phyloP scores from a whole-genome alignment of 2,888 invertebrate species.

The Cyclophora punctaria region DNA sequence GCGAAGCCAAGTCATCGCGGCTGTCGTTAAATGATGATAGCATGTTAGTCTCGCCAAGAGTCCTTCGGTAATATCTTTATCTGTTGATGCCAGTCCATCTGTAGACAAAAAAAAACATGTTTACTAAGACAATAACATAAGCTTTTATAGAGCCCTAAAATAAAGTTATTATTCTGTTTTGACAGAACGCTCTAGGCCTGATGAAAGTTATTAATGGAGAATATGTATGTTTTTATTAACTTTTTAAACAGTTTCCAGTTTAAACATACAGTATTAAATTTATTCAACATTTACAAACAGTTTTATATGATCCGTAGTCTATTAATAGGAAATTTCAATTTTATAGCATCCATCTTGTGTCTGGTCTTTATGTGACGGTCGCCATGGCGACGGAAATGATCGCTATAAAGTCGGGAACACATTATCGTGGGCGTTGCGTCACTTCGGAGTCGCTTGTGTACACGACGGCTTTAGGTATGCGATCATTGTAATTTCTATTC shows the following conservation, averaged over 20 bases:
- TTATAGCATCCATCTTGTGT: no score
- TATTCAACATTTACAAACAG: no score
- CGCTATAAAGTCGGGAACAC: conserved; percentile 40
- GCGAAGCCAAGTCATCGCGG: conserved; percentile 30
- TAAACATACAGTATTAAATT: no score
- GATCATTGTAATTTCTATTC: no score
- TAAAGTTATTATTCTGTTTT: no score
- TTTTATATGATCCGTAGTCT: no score
- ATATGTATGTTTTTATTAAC: no score
- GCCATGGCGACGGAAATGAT: conserved; percentile 39
- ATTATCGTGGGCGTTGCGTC: conserved; percentile 38
- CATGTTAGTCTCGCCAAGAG: conserved; percentile 32
- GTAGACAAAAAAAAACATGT: conserved; percentile 32
- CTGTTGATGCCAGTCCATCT: conserved; percentile 47
- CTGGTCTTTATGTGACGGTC: conserved; percentile 17
- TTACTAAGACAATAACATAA: background rate
- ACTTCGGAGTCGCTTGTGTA: conserved; percentile 7
- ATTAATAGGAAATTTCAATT: no score
- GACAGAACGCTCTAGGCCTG: no score
- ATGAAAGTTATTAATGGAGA: no score
- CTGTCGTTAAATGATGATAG: conserved; percentile 29
- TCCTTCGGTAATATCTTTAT: background rate
- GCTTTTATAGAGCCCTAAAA: background rate
- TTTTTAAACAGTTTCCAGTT: no score
- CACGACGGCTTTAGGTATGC: no score